phyloP scores from a whole-genome alignment of 2,113 vertebrate genomes.

The Callipepla californica region DNA sequence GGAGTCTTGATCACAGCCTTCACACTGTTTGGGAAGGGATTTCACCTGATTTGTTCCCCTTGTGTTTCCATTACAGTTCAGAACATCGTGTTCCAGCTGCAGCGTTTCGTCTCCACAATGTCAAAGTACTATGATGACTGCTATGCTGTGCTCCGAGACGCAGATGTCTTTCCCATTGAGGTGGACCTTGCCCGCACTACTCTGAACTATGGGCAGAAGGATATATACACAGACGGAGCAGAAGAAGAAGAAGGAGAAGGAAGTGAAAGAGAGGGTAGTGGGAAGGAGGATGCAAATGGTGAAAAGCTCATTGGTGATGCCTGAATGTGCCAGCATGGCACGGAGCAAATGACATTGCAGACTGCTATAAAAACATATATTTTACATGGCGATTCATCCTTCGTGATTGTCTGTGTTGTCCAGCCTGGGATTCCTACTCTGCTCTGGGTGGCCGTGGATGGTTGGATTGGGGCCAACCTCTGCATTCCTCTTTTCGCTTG shows the following conservation, averaged over 20 bases:
- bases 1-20: neutral
- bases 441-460: constrained; percentile 20
- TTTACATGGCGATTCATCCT: constrained; percentile 22
- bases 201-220: constrained; percentile 89
- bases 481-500: neutral
- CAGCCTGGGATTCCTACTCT: constrained; percentile 30
- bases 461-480: neutral
- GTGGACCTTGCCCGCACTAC: constrained; percentile 96
- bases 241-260: constrained; percentile 83
- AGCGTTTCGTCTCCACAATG: constrained; percentile 97
- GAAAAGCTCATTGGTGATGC: constrained; percentile 91
- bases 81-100: constrained; percentile 99
- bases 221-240: constrained; percentile 79
- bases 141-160: constrained; percentile 91
- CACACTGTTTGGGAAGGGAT: neutral
- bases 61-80: constrained; percentile 82
- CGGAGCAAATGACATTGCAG: constrained; percentile 6
- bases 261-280: constrained; percentile 15
- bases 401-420: constrained; percentile 13
- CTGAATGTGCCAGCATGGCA: neutral
- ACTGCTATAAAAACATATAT: constrained; percentile 5
- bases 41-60: neutral
- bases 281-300: constrained; percentile 80
- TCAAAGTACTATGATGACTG: constrained; percentile 96
- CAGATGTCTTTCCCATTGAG: constrained; percentile 97